Conservation (phyloP, 2,888 invertebrate genomes). For the Itoplectis maculator region DNA sequence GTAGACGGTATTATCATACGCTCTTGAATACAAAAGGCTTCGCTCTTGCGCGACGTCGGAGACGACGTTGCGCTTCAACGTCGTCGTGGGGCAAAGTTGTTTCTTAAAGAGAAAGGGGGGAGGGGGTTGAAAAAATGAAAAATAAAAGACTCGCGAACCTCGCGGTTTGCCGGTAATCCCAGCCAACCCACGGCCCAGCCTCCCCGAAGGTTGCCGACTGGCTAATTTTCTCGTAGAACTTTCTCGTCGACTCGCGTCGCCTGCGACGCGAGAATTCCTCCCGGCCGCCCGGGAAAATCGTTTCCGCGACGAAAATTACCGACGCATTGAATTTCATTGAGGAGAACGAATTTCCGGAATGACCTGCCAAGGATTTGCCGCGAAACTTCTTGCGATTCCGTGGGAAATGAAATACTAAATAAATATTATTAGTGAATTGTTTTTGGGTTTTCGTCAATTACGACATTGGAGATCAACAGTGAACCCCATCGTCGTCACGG, state of each 20-base stretch:
- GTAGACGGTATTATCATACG: constrained; percentile 74
- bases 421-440: no score
- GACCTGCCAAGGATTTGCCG: no score
- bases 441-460: no score
- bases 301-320: constrained; percentile 53
- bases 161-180: constrained; percentile 34
- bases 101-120: constrained; percentile 42
- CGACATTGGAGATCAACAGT: no score
- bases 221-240: constrained; percentile 68
- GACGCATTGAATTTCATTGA: constrained; percentile 49
- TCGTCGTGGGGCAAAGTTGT: constrained; percentile 52
- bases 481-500: no score
- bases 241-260: constrained; percentile 41
- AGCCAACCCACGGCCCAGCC: not conserved
- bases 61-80: constrained; percentile 45
- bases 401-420: no score
- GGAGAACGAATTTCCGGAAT: not conserved
- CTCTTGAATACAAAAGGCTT: constrained; percentile 75
- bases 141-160: constrained; percentile 49
- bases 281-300: constrained; percentile 28
- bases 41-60: constrained; percentile 52
- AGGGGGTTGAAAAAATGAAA: constrained; percentile 41
- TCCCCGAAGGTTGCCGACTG: constrained; percentile 28
- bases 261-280: not conserved
- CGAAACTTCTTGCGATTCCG: no score